phyloP scores from a whole-genome alignment of 2,888 invertebrate genomes.

The Trypoxylon attenuatum region DNA sequence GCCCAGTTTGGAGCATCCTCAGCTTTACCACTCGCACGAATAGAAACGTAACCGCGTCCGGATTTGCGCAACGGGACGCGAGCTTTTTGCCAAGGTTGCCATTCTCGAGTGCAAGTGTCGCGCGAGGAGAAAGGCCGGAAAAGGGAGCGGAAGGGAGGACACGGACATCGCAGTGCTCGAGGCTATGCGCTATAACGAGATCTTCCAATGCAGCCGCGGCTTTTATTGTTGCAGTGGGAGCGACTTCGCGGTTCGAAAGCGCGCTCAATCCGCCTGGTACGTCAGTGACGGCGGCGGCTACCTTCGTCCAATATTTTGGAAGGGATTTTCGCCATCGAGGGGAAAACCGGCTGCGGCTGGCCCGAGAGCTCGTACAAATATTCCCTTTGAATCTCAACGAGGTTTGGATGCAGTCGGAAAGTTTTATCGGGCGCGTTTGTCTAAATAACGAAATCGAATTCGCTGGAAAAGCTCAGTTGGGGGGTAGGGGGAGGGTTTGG shows the following conservation, averaged over 20 bases:
- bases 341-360: too few species aligned
- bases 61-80: too few species aligned
- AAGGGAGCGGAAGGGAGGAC: neutral
- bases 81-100: too few species aligned
- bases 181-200: constrained; percentile 8
- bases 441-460: neutral
- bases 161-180: neutral
- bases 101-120: too few species aligned
- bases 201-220: constrained; percentile 8
- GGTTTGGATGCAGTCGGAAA: neutral
- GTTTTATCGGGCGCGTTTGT: neutral
- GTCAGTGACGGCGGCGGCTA: too few species aligned
- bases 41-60: too few species aligned
- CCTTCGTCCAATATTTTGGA: too few species aligned
- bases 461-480: neutral
- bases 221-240: constrained; percentile 4
- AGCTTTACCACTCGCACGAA: too few species aligned
- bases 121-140: constrained; percentile 12
- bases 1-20: too few species aligned
- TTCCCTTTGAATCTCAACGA: neutral
- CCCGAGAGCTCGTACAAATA: neutral
- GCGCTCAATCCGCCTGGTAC: too few species aligned
- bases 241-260: neutral
- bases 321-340: too few species aligned
- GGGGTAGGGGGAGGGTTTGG: neutral